Evolutionary conservation across 2,113 vertebrate genomes (phyloP).

Genomic region (Hemichromis elongatus): DNA sequence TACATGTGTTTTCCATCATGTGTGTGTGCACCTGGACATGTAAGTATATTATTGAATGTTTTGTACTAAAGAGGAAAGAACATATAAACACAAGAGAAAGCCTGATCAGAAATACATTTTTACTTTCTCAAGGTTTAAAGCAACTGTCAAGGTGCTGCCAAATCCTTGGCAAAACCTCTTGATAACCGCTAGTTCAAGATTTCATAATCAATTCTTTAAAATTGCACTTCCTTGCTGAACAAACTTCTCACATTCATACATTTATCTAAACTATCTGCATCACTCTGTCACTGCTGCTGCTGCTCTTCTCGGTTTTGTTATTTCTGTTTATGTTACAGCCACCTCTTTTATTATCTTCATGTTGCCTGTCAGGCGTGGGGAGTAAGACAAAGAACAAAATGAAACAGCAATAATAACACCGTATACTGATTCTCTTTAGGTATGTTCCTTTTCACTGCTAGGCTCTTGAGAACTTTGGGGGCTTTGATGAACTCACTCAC

Average conservation of each 20-base stretch:
- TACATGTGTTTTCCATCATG: neutral
- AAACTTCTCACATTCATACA: neutral
- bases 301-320: neutral
- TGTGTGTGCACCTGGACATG: neutral
- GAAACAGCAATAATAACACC: neutral
- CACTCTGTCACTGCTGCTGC: neutral
- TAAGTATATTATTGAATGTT: neutral
- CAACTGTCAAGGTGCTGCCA: too few species aligned
- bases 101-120: fast-evolving
- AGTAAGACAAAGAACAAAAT: neutral
- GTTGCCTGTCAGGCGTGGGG: neutral
- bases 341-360: neutral
- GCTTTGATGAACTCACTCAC: neutral
- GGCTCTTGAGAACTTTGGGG: neutral
- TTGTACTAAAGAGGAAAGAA: neutral
- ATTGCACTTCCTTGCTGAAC: neutral
- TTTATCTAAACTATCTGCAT: neutral
- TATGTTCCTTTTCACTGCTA: neutral
- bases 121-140: neutral
- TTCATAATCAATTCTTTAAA: neutral
- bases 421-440: neutral
- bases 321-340: neutral
- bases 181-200: neutral
- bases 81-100: neutral
- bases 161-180: neutral